These are phyloP conservation scores for Drosophila miranda DNA, from an alignment of 1,140 invertebrate species.

Conservation along the genomic window DNA sequence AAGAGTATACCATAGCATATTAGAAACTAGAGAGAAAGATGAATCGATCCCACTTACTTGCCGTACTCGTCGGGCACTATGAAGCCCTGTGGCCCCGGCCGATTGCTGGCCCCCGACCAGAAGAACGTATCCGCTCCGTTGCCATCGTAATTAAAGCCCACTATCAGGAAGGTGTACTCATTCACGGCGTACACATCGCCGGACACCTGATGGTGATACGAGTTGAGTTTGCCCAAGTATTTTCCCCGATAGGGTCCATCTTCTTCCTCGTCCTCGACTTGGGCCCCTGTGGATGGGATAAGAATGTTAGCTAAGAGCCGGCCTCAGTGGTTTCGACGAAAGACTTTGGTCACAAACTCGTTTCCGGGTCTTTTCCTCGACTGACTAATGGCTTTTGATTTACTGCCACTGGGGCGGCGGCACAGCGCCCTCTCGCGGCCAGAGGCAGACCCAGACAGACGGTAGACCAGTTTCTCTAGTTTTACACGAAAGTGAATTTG, in stretches of 20 bases:
- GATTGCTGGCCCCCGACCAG: constrained; percentile 93
- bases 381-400: constrained; percentile 54
- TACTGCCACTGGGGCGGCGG: constrained; percentile 20
- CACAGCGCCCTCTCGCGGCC: constrained; percentile 30
- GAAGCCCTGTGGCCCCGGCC: constrained; percentile 94
- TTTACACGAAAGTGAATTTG: constrained; percentile 78
- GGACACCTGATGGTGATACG: constrained; percentile 93
- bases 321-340: constrained; percentile 11
- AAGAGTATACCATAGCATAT: not conserved
- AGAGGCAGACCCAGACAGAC: constrained; percentile 12
- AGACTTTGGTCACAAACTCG: constrained; percentile 33
- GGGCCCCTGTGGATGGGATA: constrained; percentile 34
- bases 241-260: constrained; percentile 90
- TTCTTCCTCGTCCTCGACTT: constrained; percentile 85
- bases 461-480: constrained; percentile 75
- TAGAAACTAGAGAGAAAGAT: not conserved
- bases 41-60: constrained; percentile 85
- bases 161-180: constrained; percentile 91
- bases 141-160: constrained; percentile 95
- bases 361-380: constrained; percentile 7
- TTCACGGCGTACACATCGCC: constrained; percentile 96
- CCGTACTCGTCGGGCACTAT: constrained; percentile 94
- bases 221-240: constrained; percentile 92
- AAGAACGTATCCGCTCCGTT: constrained; percentile 95
- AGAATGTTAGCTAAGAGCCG: constrained; percentile 2